Base-by-base conservation (phyloP, 2,888 invertebrate species). In the Tipula unca region DNA sequence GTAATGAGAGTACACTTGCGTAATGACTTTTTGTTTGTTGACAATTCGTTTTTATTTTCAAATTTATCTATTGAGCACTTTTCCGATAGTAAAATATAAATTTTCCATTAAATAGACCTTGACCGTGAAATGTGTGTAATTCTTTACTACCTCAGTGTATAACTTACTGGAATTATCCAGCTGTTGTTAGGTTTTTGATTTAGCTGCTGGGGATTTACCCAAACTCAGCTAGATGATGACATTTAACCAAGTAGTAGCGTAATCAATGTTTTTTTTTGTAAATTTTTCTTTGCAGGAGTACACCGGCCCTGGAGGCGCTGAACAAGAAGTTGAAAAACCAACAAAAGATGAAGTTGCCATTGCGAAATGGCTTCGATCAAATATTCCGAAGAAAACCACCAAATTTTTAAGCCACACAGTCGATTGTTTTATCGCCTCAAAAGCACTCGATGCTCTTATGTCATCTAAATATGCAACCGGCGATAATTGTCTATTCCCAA, bases 391-490 rank as follows among this genome's bases (percentile, higher is more conserved):
- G 2, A 98, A 99, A 92, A 97, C 97, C 90, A 99, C 98, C 0
- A 98, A 98, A 91, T 97, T 99, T 90, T 93, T 98, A 85, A 97
- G 97, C 89, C 99, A 99, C 90, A 96, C 97, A 91, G 99, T 99
- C 13, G 97, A 98, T 90, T 99, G 98, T 91, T 99, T 99, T 89
- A 97, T 97, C 94, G 95, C 95, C 87, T 92, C 93, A 87, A 97
- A 98, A 90, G 99, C 99, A 0, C 95, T 99, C 14, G 98, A 99
- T 90, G 96, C 95, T 0, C 91, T 99, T 6, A 91, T 99, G 89
- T 95, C 96, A 82, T 99, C 99, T 0, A 96, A 96, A 90, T 99
- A 97, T 94, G 95, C 94, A 86, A 93, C 94, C 85, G 94, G 95
- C 85, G 94, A 94, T 87, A 94, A 93, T 85, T 93, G 95, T 0